Conservation (phyloP, 2,113 vertebrate species). For the Cynocephalus volans region DNA sequence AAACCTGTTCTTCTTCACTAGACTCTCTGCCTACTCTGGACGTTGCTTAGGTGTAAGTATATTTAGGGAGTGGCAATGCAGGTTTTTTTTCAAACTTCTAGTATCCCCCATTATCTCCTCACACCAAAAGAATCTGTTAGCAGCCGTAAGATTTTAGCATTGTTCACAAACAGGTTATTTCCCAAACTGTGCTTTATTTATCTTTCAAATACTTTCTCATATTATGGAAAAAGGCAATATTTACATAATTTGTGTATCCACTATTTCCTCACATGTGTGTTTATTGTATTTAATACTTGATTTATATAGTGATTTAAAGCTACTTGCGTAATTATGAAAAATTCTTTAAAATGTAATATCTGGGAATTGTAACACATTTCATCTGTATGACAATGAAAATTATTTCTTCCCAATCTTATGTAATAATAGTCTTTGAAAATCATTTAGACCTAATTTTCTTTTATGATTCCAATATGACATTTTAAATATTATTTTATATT, state of each 20-base stretch:
- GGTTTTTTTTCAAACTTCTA: not conserved
- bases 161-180: not conserved
- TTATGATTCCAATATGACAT: not conserved
- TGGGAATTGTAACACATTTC: not conserved
- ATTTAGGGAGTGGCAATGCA: not conserved
- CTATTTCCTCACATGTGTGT: not conserved
- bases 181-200: not conserved
- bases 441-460: not conserved
- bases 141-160: not conserved
- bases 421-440: not conserved
- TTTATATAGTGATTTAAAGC: not conserved
- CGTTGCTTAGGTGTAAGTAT: not conserved
- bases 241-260: not conserved
- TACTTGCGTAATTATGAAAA: not conserved
- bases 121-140: not conserved
- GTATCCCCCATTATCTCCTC: not conserved
- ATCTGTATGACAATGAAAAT: not conserved
- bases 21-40: fast-evolving
- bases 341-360: not conserved
- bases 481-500: not conserved
- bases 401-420: not conserved
- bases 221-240: not conserved
- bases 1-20: not conserved
- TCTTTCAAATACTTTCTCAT: not conserved
- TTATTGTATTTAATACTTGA: not conserved